A percentile compares a stretch with the other conserved stretches of the same genome.
Evolutionary conservation across 2,113 vertebrate species (phyloP).

Genomic region (Ovis canadensis): DNA sequence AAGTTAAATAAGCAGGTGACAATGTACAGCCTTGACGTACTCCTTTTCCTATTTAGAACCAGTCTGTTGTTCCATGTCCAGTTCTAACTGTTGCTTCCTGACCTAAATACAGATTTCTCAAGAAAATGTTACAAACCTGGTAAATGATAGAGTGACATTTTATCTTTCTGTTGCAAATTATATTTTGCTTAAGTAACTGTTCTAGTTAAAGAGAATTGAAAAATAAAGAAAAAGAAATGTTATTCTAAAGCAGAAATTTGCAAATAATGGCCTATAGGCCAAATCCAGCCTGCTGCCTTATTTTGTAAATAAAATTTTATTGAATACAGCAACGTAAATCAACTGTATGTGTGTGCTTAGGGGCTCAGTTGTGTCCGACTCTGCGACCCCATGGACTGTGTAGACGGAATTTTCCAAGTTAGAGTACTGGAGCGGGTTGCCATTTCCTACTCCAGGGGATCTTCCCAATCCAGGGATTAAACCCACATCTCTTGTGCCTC

Average conservation of each 20-base stretch:
- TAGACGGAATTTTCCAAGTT: not conserved
- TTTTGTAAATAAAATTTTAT: constrained; percentile 14
- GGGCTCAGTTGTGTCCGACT: not conserved
- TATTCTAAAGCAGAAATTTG: not conserved
- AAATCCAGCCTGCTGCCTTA: not conserved
- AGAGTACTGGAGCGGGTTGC: not conserved
- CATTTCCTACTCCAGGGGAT: not conserved
- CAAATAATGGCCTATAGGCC: not conserved
- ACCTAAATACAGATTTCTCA: not conserved
- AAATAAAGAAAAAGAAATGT: not conserved
- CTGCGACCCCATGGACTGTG: not conserved
- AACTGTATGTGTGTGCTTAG: not conserved
- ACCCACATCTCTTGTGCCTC: not conserved
- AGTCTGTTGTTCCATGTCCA: not conserved
- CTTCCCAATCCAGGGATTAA: not conserved
- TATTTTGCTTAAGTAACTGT: not conserved
- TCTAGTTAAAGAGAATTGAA: not conserved
- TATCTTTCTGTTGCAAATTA: not conserved
- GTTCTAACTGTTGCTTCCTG: not conserved
- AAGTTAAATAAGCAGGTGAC: not conserved
- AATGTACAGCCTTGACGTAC: not conserved
- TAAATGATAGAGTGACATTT: not conserved
- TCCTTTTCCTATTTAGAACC: not conserved
- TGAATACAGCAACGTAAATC: not conserved
- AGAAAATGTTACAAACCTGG: not conserved